Evolutionary conservation across 2,888 invertebrate genomes (phyloP), one percentile per base, ranked within the genome.

Genomic region (Drosophila quinaria): DNA sequence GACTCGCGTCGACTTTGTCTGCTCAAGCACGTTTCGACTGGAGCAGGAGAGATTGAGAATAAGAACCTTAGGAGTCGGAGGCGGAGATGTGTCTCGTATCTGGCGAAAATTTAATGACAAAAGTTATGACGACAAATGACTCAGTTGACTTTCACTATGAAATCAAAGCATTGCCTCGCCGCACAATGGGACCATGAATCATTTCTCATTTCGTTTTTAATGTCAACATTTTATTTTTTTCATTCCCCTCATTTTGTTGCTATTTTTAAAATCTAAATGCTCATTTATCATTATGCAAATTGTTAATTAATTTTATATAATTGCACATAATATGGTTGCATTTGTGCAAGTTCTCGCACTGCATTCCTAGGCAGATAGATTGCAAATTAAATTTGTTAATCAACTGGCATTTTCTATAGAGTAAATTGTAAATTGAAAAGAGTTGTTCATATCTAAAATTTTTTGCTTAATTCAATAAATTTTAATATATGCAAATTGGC

Each of bases 121-220:
- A 87, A 88, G 84, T 88, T 86, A 88, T 79, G 86, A 80, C 80
- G 87, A 89, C 86, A 87, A 87, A 87, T 84, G 87, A 87, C 76
- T 87, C 66, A 60, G 84, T 77, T 88, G 87, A 87, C 86, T 87
- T 87, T 87, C 85, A 79, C 79, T 79, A 73, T 61, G 77, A 74
- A 82, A 87, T 85, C 87, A 85, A 82, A 80, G 70, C 56, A 49
- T 19, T 60, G 65, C 33, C 29, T 37, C 9, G 17, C 33, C 22
- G 31, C 84, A 67, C 81, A 84, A 74, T 62, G 85, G 78, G 69
- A 80, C 76, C 42, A 80, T 85, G 87, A 87, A 82, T 87, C 80
- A 87, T 80, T 87, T 74, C 63, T 70, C 56, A 64, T 54, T 69
- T 66, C 70, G 65, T 54, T 77, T 35, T 29, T 19, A 19, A 13